These are phyloP conservation scores for Gandaritis pyraliata DNA, from an alignment of 2,888 invertebrate genomes.

Conservation along the genomic window DNA sequence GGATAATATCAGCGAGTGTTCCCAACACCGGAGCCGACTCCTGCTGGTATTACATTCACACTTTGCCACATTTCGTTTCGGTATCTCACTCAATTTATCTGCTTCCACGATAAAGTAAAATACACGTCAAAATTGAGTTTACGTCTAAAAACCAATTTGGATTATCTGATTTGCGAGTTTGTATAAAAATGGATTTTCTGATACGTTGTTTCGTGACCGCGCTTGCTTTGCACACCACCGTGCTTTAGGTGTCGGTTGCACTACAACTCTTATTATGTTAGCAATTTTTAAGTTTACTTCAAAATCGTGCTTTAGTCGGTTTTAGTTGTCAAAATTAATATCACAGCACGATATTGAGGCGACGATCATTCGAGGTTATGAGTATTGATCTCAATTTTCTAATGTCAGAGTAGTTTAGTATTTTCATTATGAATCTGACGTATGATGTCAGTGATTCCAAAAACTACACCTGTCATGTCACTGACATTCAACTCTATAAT, in stretches of 20 bases:
- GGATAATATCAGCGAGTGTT: constrained; percentile 33
- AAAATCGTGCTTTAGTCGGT: too few species aligned
- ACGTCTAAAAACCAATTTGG: constrained; percentile 81
- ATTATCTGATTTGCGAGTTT: constrained; percentile 80
- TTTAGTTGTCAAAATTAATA: too few species aligned
- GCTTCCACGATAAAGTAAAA: constrained; percentile 73
- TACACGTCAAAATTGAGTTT: constrained; percentile 81
- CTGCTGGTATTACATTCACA: constrained; percentile 49
- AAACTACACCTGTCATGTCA: too few species aligned
- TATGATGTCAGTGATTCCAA: too few species aligned
- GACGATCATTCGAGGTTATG: too few species aligned
- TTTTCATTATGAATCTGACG: too few species aligned
- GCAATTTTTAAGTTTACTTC: too few species aligned
- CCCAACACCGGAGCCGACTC: constrained; percentile 32
- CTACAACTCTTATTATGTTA: too few species aligned
- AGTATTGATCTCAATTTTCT: too few species aligned
- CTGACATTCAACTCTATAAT: too few species aligned
- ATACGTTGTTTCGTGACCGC: constrained; percentile 44
- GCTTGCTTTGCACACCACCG: constrained; percentile 43
- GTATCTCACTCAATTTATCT: constrained; percentile 80
- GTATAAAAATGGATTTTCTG: constrained; percentile 61
- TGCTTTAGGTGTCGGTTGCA: neutral
- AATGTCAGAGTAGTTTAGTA: too few species aligned
- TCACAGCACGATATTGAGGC: too few species aligned
- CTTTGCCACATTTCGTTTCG: constrained; percentile 54